Base-by-base conservation (phyloP, 2,888 invertebrate species). In the Anoplius nigerrimus region DNA sequence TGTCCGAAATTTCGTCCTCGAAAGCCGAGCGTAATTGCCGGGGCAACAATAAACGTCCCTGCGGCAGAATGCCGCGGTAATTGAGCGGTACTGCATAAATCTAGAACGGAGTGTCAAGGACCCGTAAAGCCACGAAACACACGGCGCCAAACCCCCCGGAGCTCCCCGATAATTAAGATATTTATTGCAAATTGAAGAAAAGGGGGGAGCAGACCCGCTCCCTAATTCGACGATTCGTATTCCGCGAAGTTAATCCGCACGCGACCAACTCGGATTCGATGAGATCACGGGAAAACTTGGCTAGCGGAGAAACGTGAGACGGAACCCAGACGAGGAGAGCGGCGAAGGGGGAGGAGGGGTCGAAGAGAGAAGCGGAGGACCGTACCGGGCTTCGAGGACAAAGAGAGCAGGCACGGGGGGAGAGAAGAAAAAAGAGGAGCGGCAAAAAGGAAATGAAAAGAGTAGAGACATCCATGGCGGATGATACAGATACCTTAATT, bases 141-240 rank as follows among this genome's bases (percentile, higher is more conserved):
- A 24, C 24, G 24, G 6, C 24, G 24, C 6, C 24, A 24, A 24
- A 6, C 3, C 24, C 24, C 24, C 24, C 2, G 24, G 24, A 2
- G 3, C 24, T 11, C 34, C 11, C 34, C 72, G 66, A 24, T 70
- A 72, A 76, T 77, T 74, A 72, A 76, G 76, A 77, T 76, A 72
- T 70, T 65, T 20, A 54, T 21, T 34, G 34, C 34, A 6, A 34
- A 34, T 34, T 34, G 34, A 34, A 52, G 20, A 27, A 43, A 22
- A 57, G 63, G 63, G 66, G 51, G 62, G n/a, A n/a, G n/a, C n/a
- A n/a, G n/a, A 34, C 11, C 34, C 34, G 34, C 34, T 24, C 11
- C 61, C 76, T 63, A 69, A 59, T 66, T 71, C 69, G 71, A 66
- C 74, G 74, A 71, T 66, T 57, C 21, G 54, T 52, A 63, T 66